phyloP scores from a whole-genome alignment of 2,888 invertebrate genomes.

The Drosophila multiciliata region DNA sequence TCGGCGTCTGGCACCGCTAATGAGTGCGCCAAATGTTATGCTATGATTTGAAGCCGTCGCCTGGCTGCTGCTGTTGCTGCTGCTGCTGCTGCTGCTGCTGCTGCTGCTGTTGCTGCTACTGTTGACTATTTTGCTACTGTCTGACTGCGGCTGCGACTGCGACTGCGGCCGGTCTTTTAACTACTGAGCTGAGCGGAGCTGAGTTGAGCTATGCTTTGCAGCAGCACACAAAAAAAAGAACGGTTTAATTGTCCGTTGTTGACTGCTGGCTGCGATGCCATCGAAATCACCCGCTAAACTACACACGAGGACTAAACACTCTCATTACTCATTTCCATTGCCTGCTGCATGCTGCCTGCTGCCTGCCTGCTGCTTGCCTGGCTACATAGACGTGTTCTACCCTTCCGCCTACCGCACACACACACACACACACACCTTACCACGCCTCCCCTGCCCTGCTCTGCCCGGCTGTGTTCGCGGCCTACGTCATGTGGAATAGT shows the following conservation, averaged over 20 bases:
- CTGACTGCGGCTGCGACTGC: constrained; percentile 14
- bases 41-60: constrained; percentile 49
- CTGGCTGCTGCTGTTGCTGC: not conserved
- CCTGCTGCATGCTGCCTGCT: constrained; percentile 2
- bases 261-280: constrained; percentile 34
- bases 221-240: not conserved
- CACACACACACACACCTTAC: not conserved
- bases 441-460: constrained; percentile 2
- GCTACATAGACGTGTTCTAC: not conserved
- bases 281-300: constrained; percentile 70
- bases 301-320: constrained; percentile 71
- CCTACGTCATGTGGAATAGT: constrained; percentile 37
- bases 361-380: not conserved
- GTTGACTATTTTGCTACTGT: constrained; percentile 19
- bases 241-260: constrained; percentile 19
- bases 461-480: constrained; percentile 17
- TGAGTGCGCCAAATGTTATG: constrained; percentile 64
- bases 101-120: constrained; percentile 18
- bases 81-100: not conserved
- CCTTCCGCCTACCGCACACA: constrained; percentile 10
- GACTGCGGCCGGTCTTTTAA: constrained; percentile 20
- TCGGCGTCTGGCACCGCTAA: constrained; percentile 33
- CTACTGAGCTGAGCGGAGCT: constrained; percentile 6
- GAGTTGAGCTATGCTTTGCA: not conserved
- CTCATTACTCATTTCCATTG: constrained; percentile 74